Conservation (phyloP, 1,140 invertebrate species). For the Reticulitermes speratus region DNA sequence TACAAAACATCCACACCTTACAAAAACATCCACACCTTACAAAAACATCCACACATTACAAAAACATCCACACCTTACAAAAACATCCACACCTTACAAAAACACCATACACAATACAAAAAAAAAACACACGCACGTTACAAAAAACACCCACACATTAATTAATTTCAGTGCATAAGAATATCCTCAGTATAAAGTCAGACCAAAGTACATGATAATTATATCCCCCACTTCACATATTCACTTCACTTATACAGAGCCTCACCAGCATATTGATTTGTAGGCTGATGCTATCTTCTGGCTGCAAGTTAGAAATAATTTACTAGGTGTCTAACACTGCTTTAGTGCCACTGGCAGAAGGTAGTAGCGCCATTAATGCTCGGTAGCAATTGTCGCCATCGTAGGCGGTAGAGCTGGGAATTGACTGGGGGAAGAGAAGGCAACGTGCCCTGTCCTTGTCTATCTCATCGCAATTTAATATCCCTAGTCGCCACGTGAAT, state of each 20-base stretch:
- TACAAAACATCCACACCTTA: no score
- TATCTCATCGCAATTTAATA: background rate
- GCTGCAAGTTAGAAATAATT: background rate
- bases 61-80: no score
- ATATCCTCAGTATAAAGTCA: no score
- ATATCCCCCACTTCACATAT: no score
- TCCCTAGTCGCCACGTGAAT: background rate
- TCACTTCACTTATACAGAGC: background rate
- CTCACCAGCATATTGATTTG: background rate
- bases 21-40: no score
- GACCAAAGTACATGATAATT: no score
- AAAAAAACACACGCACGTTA: no score
- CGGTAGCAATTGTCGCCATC: background rate
- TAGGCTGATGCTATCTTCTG: background rate
- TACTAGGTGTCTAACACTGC: conserved; percentile 3
- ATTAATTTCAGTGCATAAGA: no score
- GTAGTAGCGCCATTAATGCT: background rate
- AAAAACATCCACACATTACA: no score
- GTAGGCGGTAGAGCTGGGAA: background rate
- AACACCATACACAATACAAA: no score
- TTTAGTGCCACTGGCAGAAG: background rate
- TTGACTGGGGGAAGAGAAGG: background rate
- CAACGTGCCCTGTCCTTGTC: background rate
- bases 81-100: no score
- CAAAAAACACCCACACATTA: no score